phyloP scores from a whole-genome alignment of 2,797 vertebrate species.

The Eurystomus glaucurus region DNA sequence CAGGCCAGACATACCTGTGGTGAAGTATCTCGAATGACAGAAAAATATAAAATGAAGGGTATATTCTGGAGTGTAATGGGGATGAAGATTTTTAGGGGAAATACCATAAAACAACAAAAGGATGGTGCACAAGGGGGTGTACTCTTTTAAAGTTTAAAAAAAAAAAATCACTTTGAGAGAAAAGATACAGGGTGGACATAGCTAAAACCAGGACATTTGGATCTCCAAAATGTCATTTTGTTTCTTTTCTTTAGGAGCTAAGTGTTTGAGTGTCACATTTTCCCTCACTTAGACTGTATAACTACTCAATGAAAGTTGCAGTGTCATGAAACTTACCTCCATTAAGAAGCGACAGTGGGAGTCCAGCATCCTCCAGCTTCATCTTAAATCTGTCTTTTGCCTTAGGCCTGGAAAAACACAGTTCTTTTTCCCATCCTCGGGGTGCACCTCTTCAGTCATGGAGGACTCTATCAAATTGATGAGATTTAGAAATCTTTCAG shows the following conservation, averaged over 20 bases:
- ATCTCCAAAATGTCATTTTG: background rate
- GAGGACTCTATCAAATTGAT: background rate
- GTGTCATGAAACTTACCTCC: background rate
- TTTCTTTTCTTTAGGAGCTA: background rate
- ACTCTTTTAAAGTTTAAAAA: background rate
- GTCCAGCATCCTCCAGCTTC: background rate
- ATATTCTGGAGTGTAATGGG: background rate
- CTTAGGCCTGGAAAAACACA: background rate
- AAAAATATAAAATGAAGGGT: background rate
- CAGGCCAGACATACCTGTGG: background rate
- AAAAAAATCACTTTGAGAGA: background rate
- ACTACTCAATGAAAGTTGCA: background rate
- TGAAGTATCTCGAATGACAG: background rate
- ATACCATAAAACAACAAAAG: background rate
- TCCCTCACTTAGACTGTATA: background rate
- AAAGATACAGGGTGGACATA: background rate
- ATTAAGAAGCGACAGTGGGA: background rate
- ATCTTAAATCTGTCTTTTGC: background rate
- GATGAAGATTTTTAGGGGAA: background rate
- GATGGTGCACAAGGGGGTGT: background rate
- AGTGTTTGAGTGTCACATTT: background rate
- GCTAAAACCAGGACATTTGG: fast-evolving
- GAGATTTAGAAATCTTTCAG: background rate
- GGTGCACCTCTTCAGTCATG: background rate
- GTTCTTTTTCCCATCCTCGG: background rate